Evolutionary conservation across 2,113 vertebrate species (phyloP).

Genomic region (Oplegnathus fasciatus): DNA sequence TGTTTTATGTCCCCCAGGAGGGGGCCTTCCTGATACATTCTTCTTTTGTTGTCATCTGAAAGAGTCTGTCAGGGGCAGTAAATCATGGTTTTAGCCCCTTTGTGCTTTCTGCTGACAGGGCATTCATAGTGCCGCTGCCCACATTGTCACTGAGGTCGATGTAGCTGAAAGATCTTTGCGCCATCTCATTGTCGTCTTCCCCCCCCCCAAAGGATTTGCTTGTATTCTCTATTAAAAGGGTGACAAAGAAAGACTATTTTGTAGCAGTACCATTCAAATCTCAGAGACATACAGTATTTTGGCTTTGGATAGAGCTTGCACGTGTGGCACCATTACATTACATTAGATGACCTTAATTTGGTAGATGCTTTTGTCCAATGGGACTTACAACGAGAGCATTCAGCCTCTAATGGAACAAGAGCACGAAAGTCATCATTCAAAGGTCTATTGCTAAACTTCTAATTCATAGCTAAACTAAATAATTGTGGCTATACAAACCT

Average conservation of each 20-base stretch:
- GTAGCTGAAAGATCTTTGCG: background rate
- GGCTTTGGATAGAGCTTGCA: no score
- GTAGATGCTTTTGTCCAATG: background rate
- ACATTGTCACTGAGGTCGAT: conserved; percentile 18
- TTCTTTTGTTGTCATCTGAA: conserved; percentile 67
- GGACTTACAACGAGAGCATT: background rate
- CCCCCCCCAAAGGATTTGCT: background rate
- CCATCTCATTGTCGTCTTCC: background rate
- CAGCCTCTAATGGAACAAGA: background rate
- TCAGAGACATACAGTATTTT: background rate
- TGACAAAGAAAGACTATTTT: background rate
- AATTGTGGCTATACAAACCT: background rate
- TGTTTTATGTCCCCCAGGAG: conserved; percentile 53
- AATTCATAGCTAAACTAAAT: background rate
- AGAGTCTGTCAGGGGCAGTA: conserved; percentile 59
- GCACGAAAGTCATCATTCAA: background rate
- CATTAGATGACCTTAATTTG: background rate
- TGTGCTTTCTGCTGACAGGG: conserved; percentile 28
- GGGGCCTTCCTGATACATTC: conserved; percentile 59
- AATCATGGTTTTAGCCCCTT: conserved; percentile 56
- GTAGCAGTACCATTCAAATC: background rate
- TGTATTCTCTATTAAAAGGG: background rate
- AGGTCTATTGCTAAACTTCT: background rate
- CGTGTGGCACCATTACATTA: background rate
- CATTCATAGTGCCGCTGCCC: conserved; percentile 13